Base-by-base conservation (phyloP, 2,113 vertebrate genomes). In the Bostrychus sinensis region DNA sequence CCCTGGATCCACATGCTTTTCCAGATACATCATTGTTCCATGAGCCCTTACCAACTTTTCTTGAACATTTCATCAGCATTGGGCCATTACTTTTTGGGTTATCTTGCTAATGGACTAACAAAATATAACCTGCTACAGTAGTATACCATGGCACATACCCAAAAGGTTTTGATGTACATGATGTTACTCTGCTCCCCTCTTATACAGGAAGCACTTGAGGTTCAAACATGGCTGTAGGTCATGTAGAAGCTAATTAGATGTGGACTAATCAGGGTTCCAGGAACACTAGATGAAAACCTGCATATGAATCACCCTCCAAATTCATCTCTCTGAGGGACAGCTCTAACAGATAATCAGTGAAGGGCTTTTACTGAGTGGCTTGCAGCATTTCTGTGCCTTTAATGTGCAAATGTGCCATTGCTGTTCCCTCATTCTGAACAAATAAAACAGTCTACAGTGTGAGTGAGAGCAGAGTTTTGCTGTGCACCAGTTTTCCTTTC, bases 371-470 rank as follows among this genome's bases (percentile, higher is more conserved):
- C 65, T 22, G 10, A 51, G 53, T 30, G 1, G 55, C 73, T 28
- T 23, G 50, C 53, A 4, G 58, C 34, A 22, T 17, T 62, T 48
- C 67, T 37, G 68, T 37, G 23, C 37, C 66, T 70, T 50, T 66
- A 78, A 78, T 80, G 77, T 64, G 68, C 37, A 64, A 77, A 74
- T 62, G 70, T 72, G 23, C 43, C 67, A 28, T 25, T 50, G 3
- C 53, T 30, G 58, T 26, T 25, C 13, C 51, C 56, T 34, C 42
- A 6, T 74, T 73, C 67, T 54, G 65, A 36, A 19, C 79, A 56
- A 68, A 57, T 56, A 65, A 62, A 30, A n/a, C 58, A 37, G 51
- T 48, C 60, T 70, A 45, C 13, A 22, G 39, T 7, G 65, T 55
- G 62, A 69, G 30, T 38, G 54, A 67, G n/a, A 50, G 72, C n/a